Percentiles rank a stretch among this genome's conserved stretches.
Conservation (phyloP, 2,888 invertebrate genomes). For the Hipparchia sbordonii region DNA sequence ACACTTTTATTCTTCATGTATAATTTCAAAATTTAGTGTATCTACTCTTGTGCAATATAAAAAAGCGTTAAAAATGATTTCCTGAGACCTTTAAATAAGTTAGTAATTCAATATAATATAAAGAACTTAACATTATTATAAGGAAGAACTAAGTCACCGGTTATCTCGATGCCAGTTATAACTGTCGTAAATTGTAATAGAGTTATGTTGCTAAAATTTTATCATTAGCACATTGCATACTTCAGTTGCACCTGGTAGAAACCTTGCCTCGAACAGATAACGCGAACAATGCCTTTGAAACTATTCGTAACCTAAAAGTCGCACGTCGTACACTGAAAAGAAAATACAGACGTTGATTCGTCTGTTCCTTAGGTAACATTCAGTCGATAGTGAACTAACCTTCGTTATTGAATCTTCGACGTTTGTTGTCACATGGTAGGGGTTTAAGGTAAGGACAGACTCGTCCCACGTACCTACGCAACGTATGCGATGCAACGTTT, state of each 20-base stretch:
- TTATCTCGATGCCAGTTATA: too few relatives aligned
- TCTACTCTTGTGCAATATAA: not conserved
- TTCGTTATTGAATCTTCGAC: slow-evolving; percentile 18
- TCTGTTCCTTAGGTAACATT: slow-evolving; percentile 15
- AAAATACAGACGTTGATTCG: slow-evolving; percentile 5
- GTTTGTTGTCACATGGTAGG: slow-evolving; percentile 16
- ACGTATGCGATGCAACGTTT: too few relatives aligned
- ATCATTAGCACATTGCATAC: slow-evolving; percentile 17
- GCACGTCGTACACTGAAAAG: slow-evolving; percentile 26
- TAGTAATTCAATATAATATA: not conserved
- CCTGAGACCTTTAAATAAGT: not conserved
- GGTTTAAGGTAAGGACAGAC: not conserved
- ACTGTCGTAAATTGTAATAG: not conserved
- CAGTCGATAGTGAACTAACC: slow-evolving; percentile 26
- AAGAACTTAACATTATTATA: not conserved
- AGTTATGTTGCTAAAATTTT: slow-evolving; percentile 13
- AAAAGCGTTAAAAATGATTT: not conserved
- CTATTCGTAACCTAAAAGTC: slow-evolving; percentile 19
- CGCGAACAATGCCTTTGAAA: slow-evolving; percentile 30
- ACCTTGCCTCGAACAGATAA: slow-evolving; percentile 26
- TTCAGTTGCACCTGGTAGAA: slow-evolving; percentile 3
- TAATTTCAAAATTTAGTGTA: slow-evolving; percentile 10
- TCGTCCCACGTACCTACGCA: too few relatives aligned
- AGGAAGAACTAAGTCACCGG: not conserved
- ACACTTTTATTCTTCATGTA: not conserved